Conservation (phyloP, 1,140 invertebrate species). For the Eupristina koningsbergeri region DNA sequence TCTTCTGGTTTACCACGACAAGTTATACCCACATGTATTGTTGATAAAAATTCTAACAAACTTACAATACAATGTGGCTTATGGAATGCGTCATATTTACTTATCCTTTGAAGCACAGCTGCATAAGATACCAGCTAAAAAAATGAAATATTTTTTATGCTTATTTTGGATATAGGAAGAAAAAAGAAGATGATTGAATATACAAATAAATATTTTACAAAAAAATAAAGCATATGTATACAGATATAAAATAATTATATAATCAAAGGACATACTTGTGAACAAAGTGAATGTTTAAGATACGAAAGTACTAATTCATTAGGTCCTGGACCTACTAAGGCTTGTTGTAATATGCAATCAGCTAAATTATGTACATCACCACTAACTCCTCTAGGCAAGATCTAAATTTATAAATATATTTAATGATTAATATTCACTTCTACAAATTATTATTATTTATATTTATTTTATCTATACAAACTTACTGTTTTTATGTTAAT, state of each 20-base stretch:
- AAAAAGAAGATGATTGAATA: not conserved
- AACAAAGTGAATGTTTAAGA: conserved; percentile 91
- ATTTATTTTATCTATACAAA: conserved; percentile 40
- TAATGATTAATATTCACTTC: not conserved
- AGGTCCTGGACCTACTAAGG: conserved; percentile 91
- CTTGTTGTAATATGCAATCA: conserved; percentile 94
- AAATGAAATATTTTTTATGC: conserved; percentile 12
- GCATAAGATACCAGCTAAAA: conserved; percentile 88
- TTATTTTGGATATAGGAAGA: conserved; percentile 17
- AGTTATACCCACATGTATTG: conserved; percentile 81
- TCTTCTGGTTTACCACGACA: conserved; percentile 87
- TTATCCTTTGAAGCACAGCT: conserved; percentile 88
- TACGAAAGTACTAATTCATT: conserved; percentile 93
- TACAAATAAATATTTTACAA: too few relatives aligned
- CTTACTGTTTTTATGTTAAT: conserved; percentile 92
- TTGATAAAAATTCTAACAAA: conserved; percentile 88
- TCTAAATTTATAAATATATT: conserved; percentile 64
- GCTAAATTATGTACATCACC: conserved; percentile 93
- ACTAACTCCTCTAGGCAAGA: conserved; percentile 87
- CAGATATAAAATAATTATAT: not conserved
- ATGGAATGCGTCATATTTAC: conserved; percentile 90
- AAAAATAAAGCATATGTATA: too few relatives aligned
- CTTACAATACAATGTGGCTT: conserved; percentile 91
- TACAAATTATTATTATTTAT: too few relatives aligned
- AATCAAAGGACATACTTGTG: conserved; percentile 75